Base-by-base conservation (phyloP, 2,888 invertebrate genomes). In the Pseudolycoriella hygida region DNA sequence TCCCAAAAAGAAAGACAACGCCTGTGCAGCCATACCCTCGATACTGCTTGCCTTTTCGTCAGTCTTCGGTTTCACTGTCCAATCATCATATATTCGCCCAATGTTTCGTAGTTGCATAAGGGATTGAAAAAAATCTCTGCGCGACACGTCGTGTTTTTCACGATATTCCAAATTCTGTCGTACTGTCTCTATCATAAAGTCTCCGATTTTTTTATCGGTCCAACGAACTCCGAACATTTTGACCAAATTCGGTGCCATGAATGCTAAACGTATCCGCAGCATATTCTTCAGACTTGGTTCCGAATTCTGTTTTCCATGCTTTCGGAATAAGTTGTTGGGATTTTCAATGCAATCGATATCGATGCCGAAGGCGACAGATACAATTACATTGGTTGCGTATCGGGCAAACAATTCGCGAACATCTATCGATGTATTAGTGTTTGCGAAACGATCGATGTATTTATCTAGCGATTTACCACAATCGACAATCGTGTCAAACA, bases 401-500 rank as follows among this genome's bases (percentile, higher is more conserved):
- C 56, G 53, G 2, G 59, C 59, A 15, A 56, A 54, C 6, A 56
- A 48, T 43, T 58, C 55, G 17, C 53, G 53, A 14, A 71, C 62
- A 50, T 73, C 68, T 0, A 70, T 55, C 1, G 60, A 53, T 46
- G 64, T 57, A 3, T 55, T 56, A 2, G 59, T 60, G 1, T 56
- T 54, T 8, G 61, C 51, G 6, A 60, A 47, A n/a, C 56, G 53
- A 14, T 66, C 60, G 2, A 67, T 60, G 42, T 67, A 66, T 11
- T 55, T 54, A 2, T 64, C 53, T 49, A 74, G 67, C 47, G 70
- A 62, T 19, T 64, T 56, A 0, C 71, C 70, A 46, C 73, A 70
- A 14, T 67, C 60, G 40, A 69, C 62, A 14, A 76, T 67, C 3
- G 72, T 66, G 1, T 67, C 65, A 52, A 71, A 74, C 70, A 76